Conservation (phyloP, 2,888 invertebrate genomes). For the Mythimna lalbum region DNA sequence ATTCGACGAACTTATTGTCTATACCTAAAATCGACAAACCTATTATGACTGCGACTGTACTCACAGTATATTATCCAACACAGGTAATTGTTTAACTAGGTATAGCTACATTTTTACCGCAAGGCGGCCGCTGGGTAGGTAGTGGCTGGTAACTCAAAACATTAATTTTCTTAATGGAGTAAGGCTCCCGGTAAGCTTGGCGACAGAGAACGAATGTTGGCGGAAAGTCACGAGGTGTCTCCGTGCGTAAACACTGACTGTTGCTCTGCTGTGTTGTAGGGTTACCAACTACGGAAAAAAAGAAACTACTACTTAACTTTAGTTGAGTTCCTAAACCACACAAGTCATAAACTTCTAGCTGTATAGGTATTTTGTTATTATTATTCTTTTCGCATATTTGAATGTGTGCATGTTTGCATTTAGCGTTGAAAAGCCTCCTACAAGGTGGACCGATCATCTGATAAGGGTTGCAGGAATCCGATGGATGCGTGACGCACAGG, state of each 20-base stretch:
- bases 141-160: slow-evolving; percentile 88
- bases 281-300: slow-evolving; percentile 22
- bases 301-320: neutral
- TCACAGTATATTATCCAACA: slow-evolving; percentile 18
- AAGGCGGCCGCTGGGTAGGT: slow-evolving; percentile 79
- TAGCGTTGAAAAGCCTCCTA: too few species aligned
- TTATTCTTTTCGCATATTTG: too few species aligned
- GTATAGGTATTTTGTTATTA: too few species aligned
- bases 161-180: slow-evolving; percentile 91
- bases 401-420: too few species aligned
- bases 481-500: too few species aligned
- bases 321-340: too few species aligned
- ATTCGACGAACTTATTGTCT: too few species aligned
- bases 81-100: slow-evolving; percentile 55
- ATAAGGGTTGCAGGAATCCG: too few species aligned
- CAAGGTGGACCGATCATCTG: too few species aligned
- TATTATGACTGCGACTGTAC: neutral
- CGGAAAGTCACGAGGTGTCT: slow-evolving; percentile 80
- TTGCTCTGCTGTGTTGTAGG: slow-evolving; percentile 69
- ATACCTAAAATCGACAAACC: neutral
- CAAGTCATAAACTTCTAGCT: too few species aligned
- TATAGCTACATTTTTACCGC: slow-evolving; percentile 67
- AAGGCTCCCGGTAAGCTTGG: slow-evolving; percentile 83
- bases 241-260: slow-evolving; percentile 85
- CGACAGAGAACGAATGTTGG: slow-evolving; percentile 79